Conservation (phyloP, 2,113 vertebrate species). For the Clarias macrocephalus region DNA sequence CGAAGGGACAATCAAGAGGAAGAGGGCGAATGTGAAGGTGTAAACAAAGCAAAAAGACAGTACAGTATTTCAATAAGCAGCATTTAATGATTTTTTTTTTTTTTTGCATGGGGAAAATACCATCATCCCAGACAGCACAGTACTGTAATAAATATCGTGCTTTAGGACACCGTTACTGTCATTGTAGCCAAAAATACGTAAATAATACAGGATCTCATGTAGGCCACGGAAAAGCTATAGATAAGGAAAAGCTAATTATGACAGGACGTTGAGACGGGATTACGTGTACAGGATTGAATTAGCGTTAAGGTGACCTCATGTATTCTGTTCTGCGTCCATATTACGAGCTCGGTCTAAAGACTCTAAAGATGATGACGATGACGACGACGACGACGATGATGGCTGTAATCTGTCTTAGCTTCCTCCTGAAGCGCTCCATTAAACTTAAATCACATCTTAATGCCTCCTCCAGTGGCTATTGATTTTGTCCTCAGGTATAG, state of each 20-base stretch:
- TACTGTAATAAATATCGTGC: too few species aligned
- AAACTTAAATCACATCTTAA: slow-evolving; percentile 5
- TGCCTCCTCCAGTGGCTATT: background rate
- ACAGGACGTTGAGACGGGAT: background rate
- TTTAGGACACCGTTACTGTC: too few species aligned
- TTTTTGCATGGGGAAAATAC: too few species aligned
- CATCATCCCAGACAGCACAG: too few species aligned
- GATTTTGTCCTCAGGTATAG: slow-evolving; percentile 10
- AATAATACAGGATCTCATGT: background rate
- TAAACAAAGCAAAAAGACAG: background rate
- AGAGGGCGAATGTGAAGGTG: background rate
- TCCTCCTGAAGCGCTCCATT: background rate
- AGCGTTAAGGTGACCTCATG: background rate
- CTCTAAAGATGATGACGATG: background rate
- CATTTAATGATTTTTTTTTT: too few species aligned
- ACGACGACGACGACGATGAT: background rate
- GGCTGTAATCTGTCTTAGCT: background rate
- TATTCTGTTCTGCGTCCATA: background rate
- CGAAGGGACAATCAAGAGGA: background rate
- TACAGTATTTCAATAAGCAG: too few species aligned
- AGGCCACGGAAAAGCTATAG: background rate
- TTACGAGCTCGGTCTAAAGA: background rate
- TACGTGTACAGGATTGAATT: background rate
- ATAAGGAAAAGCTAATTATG: background rate
- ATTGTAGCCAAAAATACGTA: background rate